Conservation (phyloP, 2,888 invertebrate species). For the Taenaris catops region DNA sequence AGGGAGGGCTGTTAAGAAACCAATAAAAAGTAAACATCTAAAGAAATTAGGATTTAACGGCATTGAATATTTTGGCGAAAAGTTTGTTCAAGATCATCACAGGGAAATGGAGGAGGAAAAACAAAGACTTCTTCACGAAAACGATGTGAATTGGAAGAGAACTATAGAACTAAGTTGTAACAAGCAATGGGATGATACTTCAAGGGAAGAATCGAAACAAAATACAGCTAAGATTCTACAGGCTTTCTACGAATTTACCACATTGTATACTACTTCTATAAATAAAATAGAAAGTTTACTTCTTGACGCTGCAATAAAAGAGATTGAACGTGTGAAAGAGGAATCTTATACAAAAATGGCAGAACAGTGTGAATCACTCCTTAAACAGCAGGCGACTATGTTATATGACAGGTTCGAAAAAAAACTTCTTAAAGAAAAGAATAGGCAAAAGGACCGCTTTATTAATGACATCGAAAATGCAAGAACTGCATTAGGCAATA, state of each 20-base stretch:
- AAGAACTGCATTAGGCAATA: conserved; percentile 30
- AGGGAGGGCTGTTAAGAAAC: conserved; percentile 49
- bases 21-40: conserved; percentile 42
- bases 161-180: conserved; percentile 30
- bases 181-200: conserved; percentile 35
- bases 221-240: conserved; percentile 44
- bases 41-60: conserved; percentile 45
- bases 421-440: conserved; percentile 41
- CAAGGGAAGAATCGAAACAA: conserved; percentile 30
- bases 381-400: conserved; percentile 49
- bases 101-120: conserved; percentile 39
- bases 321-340: conserved; percentile 40
- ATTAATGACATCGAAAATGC: conserved; percentile 36
- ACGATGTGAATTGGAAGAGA: conserved; percentile 46
- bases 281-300: conserved; percentile 49
- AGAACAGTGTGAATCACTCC: conserved; percentile 33
- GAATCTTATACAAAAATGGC: conserved; percentile 42
- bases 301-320: conserved; percentile 40
- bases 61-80: conserved; percentile 40
- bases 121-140: conserved; percentile 34
- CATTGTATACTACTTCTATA: conserved; percentile 43
- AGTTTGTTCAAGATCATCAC: conserved; percentile 36
- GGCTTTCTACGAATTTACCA: conserved; percentile 46
- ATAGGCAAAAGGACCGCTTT: conserved; percentile 42
- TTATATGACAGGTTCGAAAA: conserved; percentile 45